phyloP scores from a whole-genome alignment of 2,797 vertebrate species.

The Euthynnus affinis region DNA sequence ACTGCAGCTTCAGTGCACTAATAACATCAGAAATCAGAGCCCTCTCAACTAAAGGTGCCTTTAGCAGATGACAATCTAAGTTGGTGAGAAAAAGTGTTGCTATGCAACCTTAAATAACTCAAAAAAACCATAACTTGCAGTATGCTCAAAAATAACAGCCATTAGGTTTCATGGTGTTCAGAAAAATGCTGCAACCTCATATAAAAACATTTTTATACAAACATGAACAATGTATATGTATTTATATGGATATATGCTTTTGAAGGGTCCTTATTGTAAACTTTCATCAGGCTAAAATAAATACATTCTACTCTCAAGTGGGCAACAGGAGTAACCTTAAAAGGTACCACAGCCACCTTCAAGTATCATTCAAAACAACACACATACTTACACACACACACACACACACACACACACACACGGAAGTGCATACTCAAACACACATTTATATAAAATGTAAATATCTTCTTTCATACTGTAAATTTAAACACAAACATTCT shows the following conservation, averaged over 20 bases:
- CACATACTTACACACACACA: not conserved
- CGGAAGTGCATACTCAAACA: not conserved
- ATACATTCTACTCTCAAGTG: not conserved
- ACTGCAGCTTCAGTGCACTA: constrained; percentile 18
- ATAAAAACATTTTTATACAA: constrained; percentile 13
- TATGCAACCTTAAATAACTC: constrained; percentile 52
- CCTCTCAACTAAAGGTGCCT: constrained; percentile 15
- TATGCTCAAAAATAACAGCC: constrained; percentile 40
- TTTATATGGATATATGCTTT: not conserved
- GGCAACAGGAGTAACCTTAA: not conserved
- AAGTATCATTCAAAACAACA: not conserved
- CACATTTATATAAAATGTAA: not conserved
- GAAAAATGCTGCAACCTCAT: constrained; percentile 18
- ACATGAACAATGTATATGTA: not conserved
- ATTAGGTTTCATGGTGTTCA: constrained; percentile 13
- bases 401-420: not conserved
- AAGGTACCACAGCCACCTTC: not conserved
- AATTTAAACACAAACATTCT: not conserved
- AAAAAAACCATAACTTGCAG: constrained; percentile 3
- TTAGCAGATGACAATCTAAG: constrained; percentile 20
- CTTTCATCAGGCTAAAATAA: not conserved
- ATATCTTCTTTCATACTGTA: not conserved
- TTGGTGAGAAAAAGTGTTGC: constrained; percentile 57
- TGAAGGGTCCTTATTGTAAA: not conserved
- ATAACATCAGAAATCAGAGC: constrained; percentile 34